Conservation (phyloP, 1,140 invertebrate genomes). For the Ganaspis sp. region DNA sequence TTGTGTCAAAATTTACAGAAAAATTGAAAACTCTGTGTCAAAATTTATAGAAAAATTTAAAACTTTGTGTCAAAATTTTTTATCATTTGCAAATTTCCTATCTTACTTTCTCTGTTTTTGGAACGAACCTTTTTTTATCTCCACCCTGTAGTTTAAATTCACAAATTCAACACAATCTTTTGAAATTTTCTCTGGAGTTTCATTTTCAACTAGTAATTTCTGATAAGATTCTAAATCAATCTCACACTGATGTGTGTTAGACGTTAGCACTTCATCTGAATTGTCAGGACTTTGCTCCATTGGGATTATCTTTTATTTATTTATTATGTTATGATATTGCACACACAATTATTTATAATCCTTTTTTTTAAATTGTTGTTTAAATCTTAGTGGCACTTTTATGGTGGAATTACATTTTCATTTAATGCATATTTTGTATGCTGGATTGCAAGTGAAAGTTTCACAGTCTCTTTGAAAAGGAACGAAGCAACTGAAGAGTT, state of each 20-base stretch:
- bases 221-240: constrained; percentile 38
- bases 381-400: no score
- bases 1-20: constrained; percentile 15
- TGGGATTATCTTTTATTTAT: background rate
- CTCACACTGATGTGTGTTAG: constrained; percentile 32
- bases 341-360: background rate
- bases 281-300: background rate
- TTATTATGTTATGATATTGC: background rate
- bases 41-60: background rate
- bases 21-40: background rate
- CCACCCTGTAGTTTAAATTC: constrained; percentile 47
- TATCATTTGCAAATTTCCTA: no score
- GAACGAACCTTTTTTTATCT: constrained; percentile 41
- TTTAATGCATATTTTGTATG: no score
- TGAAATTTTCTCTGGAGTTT: constrained; percentile 36
- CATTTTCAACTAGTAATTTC: constrained; percentile 30
- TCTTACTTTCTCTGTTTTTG: constrained; percentile 28
- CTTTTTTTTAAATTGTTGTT: background rate
- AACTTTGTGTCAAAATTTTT: background rate
- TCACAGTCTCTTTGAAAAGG: no score
- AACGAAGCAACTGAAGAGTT: no score
- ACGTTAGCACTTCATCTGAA: constrained; percentile 6
- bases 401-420: no score
- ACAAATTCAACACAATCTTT: constrained; percentile 50
- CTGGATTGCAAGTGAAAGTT: no score